Percentiles rank a stretch among this genome's conserved stretches.
These are phyloP conservation scores for Lacanobia wlatinum DNA, from an alignment of 2,888 invertebrate species.

Conservation along the genomic window DNA sequence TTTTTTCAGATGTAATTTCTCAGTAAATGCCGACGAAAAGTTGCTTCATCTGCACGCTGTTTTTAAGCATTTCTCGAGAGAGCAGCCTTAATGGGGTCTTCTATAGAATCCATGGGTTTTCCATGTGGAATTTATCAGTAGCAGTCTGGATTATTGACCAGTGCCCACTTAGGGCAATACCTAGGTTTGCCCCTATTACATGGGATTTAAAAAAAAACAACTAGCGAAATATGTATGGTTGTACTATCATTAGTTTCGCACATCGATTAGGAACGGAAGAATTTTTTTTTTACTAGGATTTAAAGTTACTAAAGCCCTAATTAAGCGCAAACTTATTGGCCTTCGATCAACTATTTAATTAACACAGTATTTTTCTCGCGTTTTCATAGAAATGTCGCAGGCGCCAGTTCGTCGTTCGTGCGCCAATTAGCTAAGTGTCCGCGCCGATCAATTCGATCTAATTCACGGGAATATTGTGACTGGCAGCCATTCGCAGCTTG, in stretches of 20 bases:
- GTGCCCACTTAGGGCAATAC: not conserved
- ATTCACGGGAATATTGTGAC: conserved; percentile 54
- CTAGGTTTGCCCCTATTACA: not conserved
- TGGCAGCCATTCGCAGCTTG: conserved; percentile 22
- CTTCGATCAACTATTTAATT: conserved; percentile 9
- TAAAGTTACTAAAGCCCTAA: not conserved
- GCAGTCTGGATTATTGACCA: not conserved
- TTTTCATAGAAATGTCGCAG: conserved; percentile 37
- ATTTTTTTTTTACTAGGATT: not conserved
- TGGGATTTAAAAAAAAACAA: not conserved
- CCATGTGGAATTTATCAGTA: not conserved
- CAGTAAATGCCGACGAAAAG: too few species aligned
- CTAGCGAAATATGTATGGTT: not conserved
- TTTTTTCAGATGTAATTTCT: too few species aligned
- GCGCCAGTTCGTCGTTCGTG: conserved; percentile 54
- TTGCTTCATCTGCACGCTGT: too few species aligned
- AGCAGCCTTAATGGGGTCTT: not conserved
- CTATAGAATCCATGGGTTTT: not conserved
- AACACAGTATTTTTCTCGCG: conserved; percentile 41
- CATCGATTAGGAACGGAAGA: too few species aligned
- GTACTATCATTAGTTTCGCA: not conserved
- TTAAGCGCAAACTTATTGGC: not conserved
- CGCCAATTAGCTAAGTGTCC: conserved; percentile 54
- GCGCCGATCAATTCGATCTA: conserved; percentile 53
- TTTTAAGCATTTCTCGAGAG: too few species aligned